Percentiles rank a stretch among this genome's conserved stretches.
Evolutionary conservation across 2,113 vertebrate genomes (phyloP).

Genomic region (Labeo catla): DNA sequence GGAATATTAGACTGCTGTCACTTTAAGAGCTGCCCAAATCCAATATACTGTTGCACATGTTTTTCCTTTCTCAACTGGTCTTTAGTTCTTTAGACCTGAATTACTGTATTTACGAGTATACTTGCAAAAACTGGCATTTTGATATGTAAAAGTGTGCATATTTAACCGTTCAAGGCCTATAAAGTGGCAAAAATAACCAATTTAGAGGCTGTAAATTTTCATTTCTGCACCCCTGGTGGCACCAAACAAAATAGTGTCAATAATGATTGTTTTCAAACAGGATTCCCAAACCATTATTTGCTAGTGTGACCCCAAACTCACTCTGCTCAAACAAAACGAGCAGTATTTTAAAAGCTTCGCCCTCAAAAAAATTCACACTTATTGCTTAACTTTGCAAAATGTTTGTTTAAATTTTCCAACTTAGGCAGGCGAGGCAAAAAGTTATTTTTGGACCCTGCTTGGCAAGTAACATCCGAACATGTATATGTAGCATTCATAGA

Average conservation of each 20-base stretch:
- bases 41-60: no score
- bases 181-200: no score
- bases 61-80: no score
- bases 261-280: not conserved
- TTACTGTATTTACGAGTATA: no score
- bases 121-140: no score
- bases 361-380: not conserved
- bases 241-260: not conserved
- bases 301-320: not conserved
- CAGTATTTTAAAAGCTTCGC: not conserved
- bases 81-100: no score
- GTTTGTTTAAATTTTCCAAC: not conserved
- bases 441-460: slow-evolving; percentile 22
- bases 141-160: no score
- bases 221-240: not conserved
- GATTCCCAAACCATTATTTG: not conserved
- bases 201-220: not conserved
- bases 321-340: not conserved
- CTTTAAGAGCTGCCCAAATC: no score
- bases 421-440: not conserved
- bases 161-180: no score
- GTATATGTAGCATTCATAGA: slow-evolving; percentile 3
- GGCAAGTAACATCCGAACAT: not conserved
- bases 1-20: no score
- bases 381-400: no score